Percentiles rank a stretch among this genome's conserved stretches.
Conservation (phyloP, 1,140 invertebrate genomes). For the Plodia interpunctella region DNA sequence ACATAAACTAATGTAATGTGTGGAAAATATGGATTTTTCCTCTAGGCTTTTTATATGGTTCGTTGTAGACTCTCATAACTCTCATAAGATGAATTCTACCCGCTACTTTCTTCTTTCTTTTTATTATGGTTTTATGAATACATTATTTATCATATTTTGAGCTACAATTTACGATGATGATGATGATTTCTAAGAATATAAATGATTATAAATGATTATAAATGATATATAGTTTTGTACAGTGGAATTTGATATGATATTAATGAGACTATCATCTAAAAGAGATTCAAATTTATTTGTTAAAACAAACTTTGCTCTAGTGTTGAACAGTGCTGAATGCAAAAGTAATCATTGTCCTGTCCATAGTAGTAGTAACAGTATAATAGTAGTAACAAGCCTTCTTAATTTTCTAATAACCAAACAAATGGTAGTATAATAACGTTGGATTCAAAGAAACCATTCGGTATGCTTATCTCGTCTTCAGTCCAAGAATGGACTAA, state of each 20-base stretch:
- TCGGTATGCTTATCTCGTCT: background rate
- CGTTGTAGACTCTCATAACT: background rate
- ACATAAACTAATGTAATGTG: too few relatives aligned
- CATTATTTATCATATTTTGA: background rate
- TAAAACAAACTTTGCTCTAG: too few relatives aligned
- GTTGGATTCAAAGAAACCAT: background rate
- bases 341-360: too few relatives aligned
- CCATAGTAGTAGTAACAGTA: too few relatives aligned
- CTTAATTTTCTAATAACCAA: background rate
- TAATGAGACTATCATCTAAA: background rate
- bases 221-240: too few relatives aligned
- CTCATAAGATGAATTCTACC: background rate
- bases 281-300: too few relatives aligned
- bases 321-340: too few relatives aligned
- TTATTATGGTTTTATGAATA: background rate
- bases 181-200: too few relatives aligned
- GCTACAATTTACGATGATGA: background rate
- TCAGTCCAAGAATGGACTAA: background rate
- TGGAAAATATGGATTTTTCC: too few relatives aligned
- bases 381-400: background rate
- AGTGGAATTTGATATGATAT: background rate
- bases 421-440: background rate
- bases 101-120: background rate
- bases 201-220: too few relatives aligned
- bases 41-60: background rate